Base-by-base conservation (phyloP, 2,797 vertebrate species). In the Typhlichthys subterraneus region DNA sequence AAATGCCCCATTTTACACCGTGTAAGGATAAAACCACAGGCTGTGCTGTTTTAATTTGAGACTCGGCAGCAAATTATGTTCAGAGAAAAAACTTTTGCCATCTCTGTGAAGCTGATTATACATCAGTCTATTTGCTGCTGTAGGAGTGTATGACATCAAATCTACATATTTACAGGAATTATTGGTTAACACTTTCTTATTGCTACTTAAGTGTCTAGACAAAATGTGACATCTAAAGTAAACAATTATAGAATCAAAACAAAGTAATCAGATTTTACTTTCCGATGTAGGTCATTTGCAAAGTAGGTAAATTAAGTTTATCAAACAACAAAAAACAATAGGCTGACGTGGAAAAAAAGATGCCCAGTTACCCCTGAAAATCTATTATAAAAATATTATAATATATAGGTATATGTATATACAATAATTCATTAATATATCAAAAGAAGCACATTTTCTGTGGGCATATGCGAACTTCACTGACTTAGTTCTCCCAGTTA, bases 21-120 rank as follows among this genome's bases (percentile, higher is more conserved):
- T 58, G 63, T 55, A 54, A 68, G 2, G 61, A 47, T 67, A 68
- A 76, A 86, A 85, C 81, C 82, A 76, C 84, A 87, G 75, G 74
- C 84, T 19, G 38, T 9, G 60, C 7, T 2, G 14, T 64, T 68
- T 59, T 78, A 80, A 63, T 76, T 70, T 63, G 56, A 55, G 56
- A 64, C 79, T 11, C 76, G 72, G 63, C 73, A 17, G 3, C 0
- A 4, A 59, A 72, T 74, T 62, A 59, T 51, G 53, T 17, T 38
- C 13, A 15, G 56, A 59, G 53, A 72, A 72, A 61, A 80, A 63
- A 74, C 60, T 29, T 47, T 42, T 50, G 65, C 62, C 61, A 33
- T 33, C 23, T 19, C 57, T 59, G 63, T 19, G 15, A 69, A 50
- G 56, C 68, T 10, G 15, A 54, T 55, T n/a, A 2, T 48, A 61